Conservation (phyloP, 1,140 invertebrate species). For the Pygmarrhopalites habei region DNA sequence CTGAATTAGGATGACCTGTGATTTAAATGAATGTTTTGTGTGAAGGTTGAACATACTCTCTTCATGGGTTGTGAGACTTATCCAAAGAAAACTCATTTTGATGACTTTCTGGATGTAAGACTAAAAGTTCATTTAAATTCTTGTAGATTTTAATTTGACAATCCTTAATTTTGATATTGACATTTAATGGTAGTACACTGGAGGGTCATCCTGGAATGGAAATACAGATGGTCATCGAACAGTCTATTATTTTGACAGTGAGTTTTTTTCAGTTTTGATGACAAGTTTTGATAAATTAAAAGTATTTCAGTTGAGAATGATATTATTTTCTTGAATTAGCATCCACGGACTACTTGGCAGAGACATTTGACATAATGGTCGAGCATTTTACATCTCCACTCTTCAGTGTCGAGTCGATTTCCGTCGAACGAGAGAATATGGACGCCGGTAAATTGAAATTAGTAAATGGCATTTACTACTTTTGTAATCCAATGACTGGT, state of each 20-base stretch:
- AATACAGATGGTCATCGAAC: constrained; percentile 9
- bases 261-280: too few species aligned
- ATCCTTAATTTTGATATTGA: too few species aligned
- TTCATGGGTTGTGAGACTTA: background rate
- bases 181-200: too few species aligned
- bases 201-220: constrained; percentile 7
- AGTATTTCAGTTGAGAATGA: too few species aligned
- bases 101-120: constrained; percentile 1
- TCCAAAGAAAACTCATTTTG: background rate
- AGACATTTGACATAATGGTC: background rate
- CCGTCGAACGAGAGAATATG: background rate
- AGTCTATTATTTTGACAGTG: constrained; percentile 9
- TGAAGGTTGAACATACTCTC: background rate
- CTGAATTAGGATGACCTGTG: too few species aligned
- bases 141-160: too few species aligned
- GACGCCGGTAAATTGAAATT: background rate
- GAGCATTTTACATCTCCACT: background rate
- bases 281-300: too few species aligned
- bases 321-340: too few species aligned
- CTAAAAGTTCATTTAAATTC: too few species aligned
- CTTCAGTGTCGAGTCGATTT: background rate
- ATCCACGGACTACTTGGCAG: background rate
- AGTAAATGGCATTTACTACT: background rate
- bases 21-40: background rate
- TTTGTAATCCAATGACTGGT: background rate